Conservation (phyloP, 2,888 invertebrate genomes). For the Chaetogeoica ovagalla region DNA sequence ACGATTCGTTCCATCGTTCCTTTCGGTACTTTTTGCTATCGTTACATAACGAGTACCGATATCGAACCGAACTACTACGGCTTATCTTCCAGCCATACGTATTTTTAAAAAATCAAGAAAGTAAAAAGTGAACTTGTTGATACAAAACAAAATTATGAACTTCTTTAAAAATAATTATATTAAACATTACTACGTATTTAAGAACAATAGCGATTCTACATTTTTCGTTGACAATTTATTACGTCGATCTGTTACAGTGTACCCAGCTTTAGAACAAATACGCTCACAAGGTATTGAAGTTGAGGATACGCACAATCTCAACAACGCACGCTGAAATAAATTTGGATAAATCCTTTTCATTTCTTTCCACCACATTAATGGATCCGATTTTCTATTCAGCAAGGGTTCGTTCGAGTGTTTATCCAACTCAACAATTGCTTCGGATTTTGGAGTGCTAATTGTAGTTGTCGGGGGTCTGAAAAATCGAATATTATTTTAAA, state of each 20-base stretch:
- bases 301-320: conserved; percentile 55
- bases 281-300: conserved; percentile 57
- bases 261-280: conserved; percentile 56
- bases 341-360: conserved; percentile 53
- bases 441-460: conserved; percentile 22
- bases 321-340: conserved; percentile 54
- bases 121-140: no score
- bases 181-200: conserved; percentile 46
- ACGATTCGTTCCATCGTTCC: no score
- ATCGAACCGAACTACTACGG: no score
- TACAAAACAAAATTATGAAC: no score
- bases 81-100: no score
- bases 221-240: conserved; percentile 55
- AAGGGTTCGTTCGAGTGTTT: conserved; percentile 53
- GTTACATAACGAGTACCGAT: no score
- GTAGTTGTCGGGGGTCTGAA: neutral
- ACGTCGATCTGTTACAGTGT: conserved; percentile 55
- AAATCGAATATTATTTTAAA: neutral
- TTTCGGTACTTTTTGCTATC: no score
- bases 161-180: conserved; percentile 11
- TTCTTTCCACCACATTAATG: conserved; percentile 55
- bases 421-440: conserved; percentile 54
- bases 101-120: no score
- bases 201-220: conserved; percentile 51
- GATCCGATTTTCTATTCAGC: conserved; percentile 50